phyloP scores from a whole-genome alignment of 2,888 invertebrate species.

The Griposia aprilina region DNA sequence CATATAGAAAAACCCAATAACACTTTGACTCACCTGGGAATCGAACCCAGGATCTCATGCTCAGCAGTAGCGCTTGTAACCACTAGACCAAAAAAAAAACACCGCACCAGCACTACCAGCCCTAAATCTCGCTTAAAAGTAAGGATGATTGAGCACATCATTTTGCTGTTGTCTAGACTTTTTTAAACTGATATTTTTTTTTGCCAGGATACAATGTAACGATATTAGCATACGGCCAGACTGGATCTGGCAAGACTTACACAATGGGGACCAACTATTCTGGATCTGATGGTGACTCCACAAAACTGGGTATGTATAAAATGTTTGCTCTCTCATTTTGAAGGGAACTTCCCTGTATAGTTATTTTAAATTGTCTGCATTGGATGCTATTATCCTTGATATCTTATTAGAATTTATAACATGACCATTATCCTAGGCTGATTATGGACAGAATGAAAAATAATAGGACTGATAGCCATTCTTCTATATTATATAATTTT shows the following conservation, averaged over 20 bases:
- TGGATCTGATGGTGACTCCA: constrained; percentile 90
- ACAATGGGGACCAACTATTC: constrained; percentile 97
- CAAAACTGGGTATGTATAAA: constrained; percentile 82
- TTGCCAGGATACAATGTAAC: constrained; percentile 96
- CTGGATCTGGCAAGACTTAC: constrained; percentile 98
- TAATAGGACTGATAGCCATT: not conserved
- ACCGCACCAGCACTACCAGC: too few relatives aligned
- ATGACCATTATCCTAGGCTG: not conserved
- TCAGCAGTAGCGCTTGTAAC: too few relatives aligned
- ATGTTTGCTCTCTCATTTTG: not conserved
- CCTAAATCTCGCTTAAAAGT: not conserved
- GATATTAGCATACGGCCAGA: constrained; percentile 98
- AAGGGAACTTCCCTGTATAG: not conserved
- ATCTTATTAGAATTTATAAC: not conserved
- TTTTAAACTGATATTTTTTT: not conserved
- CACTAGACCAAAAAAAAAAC: too few relatives aligned
- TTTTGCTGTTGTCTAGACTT: too few relatives aligned
- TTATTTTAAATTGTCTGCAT: not conserved
- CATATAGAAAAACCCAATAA: too few relatives aligned
- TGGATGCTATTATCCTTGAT: not conserved
- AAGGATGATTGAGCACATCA: not conserved
- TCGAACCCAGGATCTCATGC: too few relatives aligned
- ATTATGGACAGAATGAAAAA: not conserved
- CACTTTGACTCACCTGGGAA: too few relatives aligned
- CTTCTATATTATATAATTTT: not conserved